Conservation (phyloP, 1,140 invertebrate species). For the Atopsyche davidsoni region DNA sequence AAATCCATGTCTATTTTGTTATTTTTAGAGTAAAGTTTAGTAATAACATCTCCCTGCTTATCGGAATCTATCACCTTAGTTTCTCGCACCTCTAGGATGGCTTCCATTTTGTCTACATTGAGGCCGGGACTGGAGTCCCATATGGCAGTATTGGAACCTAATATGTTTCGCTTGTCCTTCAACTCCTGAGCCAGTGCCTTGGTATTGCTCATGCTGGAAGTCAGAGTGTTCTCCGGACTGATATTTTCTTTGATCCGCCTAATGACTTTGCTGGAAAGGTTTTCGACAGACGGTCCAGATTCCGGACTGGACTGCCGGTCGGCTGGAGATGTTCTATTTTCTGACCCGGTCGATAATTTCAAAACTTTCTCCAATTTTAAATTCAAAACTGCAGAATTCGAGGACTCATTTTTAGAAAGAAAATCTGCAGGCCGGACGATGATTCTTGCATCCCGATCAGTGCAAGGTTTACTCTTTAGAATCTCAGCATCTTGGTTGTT, state of each 20-base stretch:
- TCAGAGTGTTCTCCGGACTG: slow-evolving; percentile 45
- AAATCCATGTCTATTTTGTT: no score
- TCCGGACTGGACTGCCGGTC: slow-evolving; percentile 39
- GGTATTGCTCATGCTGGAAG: slow-evolving; percentile 40
- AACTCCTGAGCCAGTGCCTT: slow-evolving; percentile 39
- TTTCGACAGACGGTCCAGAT: slow-evolving; percentile 39
- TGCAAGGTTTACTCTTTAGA: no score
- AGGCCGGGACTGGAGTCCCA: slow-evolving; percentile 2
- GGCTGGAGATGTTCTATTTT: slow-evolving; percentile 30
- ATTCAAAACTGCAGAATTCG: no score
- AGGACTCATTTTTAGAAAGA: no score
- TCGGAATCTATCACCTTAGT: neutral
- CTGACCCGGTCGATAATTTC: slow-evolving; percentile 23
- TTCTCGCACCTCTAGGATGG: neutral
- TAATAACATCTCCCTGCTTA: slow-evolving; percentile 2
- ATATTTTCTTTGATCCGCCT: slow-evolving; percentile 47
- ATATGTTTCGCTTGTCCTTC: slow-evolving; percentile 33
- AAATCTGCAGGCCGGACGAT: no score
- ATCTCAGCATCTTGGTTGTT: no score
- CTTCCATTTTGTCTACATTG: neutral
- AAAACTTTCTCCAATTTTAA: no score
- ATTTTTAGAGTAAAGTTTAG: no score
- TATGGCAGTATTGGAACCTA: slow-evolving; percentile 19
- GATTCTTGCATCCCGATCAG: no score
- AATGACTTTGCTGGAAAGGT: slow-evolving; percentile 43